phyloP scores from a whole-genome alignment of 2,113 vertebrate species.

The Myrmecobius fasciatus region DNA sequence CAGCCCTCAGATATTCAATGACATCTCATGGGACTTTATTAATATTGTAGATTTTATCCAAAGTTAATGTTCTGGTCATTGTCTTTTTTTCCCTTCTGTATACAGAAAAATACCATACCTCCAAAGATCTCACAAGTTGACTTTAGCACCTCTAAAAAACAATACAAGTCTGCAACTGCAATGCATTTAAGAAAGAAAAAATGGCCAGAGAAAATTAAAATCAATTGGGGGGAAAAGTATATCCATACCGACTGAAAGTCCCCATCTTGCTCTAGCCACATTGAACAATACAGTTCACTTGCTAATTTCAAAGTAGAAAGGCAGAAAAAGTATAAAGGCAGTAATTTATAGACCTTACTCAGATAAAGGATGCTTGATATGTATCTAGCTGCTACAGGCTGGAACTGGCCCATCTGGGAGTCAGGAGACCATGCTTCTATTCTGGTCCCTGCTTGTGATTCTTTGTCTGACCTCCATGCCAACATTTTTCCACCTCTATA shows the following conservation, averaged over 20 bases:
- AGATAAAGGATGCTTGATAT: neutral
- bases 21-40: neutral
- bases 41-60: neutral
- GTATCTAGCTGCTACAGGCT: neutral
- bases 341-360: neutral
- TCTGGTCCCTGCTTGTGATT: constrained; percentile 4
- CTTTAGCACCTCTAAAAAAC: neutral
- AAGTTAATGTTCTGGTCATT: neutral
- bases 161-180: neutral
- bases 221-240: neutral
- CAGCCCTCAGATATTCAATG: neutral
- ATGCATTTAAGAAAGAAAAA: neutral
- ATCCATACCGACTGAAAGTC: neutral
- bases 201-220: neutral
- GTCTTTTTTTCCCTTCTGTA: neutral
- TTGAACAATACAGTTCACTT: neutral
- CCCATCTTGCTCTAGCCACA: neutral
- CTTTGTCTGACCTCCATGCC: constrained; percentile 10
- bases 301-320: neutral
- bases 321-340: neutral
- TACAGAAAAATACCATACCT: neutral
- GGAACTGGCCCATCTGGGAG: neutral
- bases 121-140: neutral
- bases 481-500: neutral
- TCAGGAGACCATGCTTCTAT: neutral